These are phyloP conservation scores for Drosophila biarmipes DNA, from an alignment of 1,140 invertebrate species.

Conservation along the genomic window DNA sequence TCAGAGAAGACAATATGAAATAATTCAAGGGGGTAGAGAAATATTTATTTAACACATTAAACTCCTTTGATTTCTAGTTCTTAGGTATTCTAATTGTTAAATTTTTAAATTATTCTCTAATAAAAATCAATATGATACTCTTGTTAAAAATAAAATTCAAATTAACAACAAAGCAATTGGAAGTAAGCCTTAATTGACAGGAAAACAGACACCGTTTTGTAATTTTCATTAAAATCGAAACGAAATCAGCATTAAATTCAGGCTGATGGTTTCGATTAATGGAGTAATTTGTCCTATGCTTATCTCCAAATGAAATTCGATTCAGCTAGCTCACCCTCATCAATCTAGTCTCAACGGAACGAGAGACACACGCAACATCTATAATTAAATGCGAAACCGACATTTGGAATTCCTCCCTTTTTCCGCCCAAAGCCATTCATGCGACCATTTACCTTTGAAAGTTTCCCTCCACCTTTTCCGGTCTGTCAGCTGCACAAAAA, in stretches of 20 bases:
- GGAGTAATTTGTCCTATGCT: slow-evolving; percentile 36
- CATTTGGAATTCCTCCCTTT: slow-evolving; percentile 5
- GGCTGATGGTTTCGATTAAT: slow-evolving; percentile 24
- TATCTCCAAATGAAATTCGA: slow-evolving; percentile 25
- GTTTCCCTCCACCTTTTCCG: slow-evolving; percentile 36
- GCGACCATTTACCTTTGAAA: slow-evolving; percentile 15
- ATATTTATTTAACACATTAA: too few relatives aligned
- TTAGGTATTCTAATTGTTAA: too few relatives aligned
- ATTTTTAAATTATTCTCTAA: not conserved
- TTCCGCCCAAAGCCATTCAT: not conserved
- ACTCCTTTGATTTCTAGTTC: too few relatives aligned
- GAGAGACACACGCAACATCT: slow-evolving; percentile 6
- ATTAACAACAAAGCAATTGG: not conserved
- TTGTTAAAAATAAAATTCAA: not conserved
- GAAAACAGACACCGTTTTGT: not conserved
- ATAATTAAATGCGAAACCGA: slow-evolving; percentile 33
- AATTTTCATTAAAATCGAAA: slow-evolving; percentile 3
- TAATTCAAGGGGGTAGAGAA: not conserved
- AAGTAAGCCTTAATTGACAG: slow-evolving; percentile 9
- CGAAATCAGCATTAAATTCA: slow-evolving; percentile 12
- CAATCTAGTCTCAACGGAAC: slow-evolving; percentile 8
- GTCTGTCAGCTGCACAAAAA: slow-evolving; percentile 36
- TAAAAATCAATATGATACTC: not conserved
- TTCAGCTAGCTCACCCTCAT: slow-evolving; percentile 16
- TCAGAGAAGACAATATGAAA: not conserved